These are phyloP conservation scores for Pedicia rivosa DNA, from an alignment of 2,888 invertebrate genomes.

Conservation along the genomic window DNA sequence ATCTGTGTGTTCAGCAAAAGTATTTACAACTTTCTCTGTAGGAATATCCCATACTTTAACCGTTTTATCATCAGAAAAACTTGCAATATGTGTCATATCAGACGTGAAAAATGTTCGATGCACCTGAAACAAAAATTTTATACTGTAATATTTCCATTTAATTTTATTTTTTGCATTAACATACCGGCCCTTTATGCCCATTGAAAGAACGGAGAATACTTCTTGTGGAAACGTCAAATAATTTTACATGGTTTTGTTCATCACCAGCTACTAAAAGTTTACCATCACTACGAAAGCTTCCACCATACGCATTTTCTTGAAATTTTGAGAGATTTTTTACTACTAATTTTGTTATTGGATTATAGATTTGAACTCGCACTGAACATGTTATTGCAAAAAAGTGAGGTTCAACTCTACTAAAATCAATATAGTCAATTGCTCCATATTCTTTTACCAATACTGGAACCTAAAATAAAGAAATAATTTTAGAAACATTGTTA, in stretches of 20 bases:
- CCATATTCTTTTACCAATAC: conserved; percentile 85
- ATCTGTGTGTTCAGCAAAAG: conserved; percentile 54
- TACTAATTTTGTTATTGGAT: conserved; percentile 69
- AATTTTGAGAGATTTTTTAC: conserved; percentile 70
- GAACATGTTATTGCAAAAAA: conserved; percentile 89
- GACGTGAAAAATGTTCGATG: conserved; percentile 71
- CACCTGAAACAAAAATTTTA: neutral
- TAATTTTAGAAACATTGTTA: too few relatives aligned
- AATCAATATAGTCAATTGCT: conserved; percentile 79
- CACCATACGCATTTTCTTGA: conserved; percentile 73
- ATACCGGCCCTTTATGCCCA: conserved; percentile 59
- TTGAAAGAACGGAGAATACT: conserved; percentile 70
- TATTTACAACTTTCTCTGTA: conserved; percentile 53
- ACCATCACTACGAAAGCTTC: conserved; percentile 65
- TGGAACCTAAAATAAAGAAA: conserved; percentile 43
- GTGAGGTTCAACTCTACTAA: conserved; percentile 76
- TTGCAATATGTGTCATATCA: conserved; percentile 61
- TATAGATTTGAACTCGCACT: conserved; percentile 73
- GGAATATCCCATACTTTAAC: conserved; percentile 84
- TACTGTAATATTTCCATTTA: neutral
- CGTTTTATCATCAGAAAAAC: conserved; percentile 84
- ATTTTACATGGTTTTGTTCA: conserved; percentile 69
- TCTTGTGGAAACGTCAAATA: conserved; percentile 78
- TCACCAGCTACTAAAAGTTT: conserved; percentile 75
- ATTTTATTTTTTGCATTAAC: conserved; percentile 16